These are phyloP conservation scores for Philereme transversata DNA, from an alignment of 2,888 invertebrate genomes.

Conservation along the genomic window DNA sequence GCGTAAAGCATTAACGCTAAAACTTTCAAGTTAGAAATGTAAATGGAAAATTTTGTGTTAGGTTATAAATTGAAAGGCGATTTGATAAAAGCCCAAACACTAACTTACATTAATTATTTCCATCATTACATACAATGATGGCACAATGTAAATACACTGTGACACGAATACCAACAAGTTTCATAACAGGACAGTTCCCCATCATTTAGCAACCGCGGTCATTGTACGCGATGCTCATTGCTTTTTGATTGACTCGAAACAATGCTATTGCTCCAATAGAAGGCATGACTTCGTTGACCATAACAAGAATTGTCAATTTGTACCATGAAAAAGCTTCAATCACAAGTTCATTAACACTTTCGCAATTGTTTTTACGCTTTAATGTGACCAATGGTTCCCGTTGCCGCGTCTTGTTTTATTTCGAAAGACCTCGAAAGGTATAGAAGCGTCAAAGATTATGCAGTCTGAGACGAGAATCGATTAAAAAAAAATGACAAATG, in stretches of 20 bases:
- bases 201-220: slow-evolving; percentile 76
- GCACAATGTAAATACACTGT: slow-evolving; percentile 40
- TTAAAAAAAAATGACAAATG: slow-evolving; percentile 68
- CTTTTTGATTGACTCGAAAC: slow-evolving; percentile 73
- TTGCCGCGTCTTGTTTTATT: slow-evolving; percentile 48
- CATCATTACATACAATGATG: slow-evolving; percentile 43
- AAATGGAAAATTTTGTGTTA: too few relatives aligned
- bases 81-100: slow-evolving; percentile 4
- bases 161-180: slow-evolving; percentile 58
- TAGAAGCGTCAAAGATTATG: slow-evolving; percentile 41
- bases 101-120: slow-evolving; percentile 36
- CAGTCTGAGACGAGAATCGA: slow-evolving; percentile 44
- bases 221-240: slow-evolving; percentile 75
- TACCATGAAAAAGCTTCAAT: slow-evolving; percentile 66
- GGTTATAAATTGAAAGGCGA: slow-evolving; percentile 1
- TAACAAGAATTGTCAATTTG: slow-evolving; percentile 62
- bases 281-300: slow-evolving; percentile 64
- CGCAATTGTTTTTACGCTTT: slow-evolving; percentile 77
- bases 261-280: slow-evolving; percentile 65
- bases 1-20: too few relatives aligned
- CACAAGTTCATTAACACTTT: slow-evolving; percentile 72
- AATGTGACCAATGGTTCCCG: slow-evolving; percentile 61
- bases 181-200: slow-evolving; percentile 65
- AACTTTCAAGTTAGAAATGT: too few relatives aligned
- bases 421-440: slow-evolving; percentile 20